A percentile compares a stretch with the other conserved stretches of the same genome.
phyloP scores from a whole-genome alignment of 2,888 invertebrate species.

The Acanthacorydalis orientalis region DNA sequence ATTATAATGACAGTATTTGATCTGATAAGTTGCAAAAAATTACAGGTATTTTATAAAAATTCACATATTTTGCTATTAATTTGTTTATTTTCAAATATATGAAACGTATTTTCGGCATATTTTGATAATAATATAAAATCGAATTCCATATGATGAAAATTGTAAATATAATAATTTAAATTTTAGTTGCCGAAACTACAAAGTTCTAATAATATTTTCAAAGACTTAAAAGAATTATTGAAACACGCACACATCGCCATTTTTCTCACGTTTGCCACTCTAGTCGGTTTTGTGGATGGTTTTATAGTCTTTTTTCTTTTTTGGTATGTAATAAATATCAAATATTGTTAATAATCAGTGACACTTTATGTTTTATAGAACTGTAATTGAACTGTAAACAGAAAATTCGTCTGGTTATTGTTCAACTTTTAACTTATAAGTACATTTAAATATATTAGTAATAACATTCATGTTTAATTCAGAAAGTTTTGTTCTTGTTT shows the following conservation, averaged over 20 bases:
- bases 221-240: conserved; percentile 44
- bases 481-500: too few relatives aligned
- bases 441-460: too few relatives aligned
- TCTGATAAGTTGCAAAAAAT: conserved; percentile 43
- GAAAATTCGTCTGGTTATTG: too few relatives aligned
- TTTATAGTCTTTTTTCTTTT: conserved; percentile 70
- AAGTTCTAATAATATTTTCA: conserved; percentile 47
- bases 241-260: conserved; percentile 44
- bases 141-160: too few relatives aligned
- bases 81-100: too few relatives aligned
- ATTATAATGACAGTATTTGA: conserved; percentile 45
- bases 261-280: conserved; percentile 54
- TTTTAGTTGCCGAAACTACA: conserved; percentile 49
- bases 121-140: too few relatives aligned
- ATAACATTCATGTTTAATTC: too few relatives aligned
- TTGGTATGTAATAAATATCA: conserved; percentile 34
- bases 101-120: too few relatives aligned
- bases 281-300: conserved; percentile 62
- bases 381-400: too few relatives aligned
- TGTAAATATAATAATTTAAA: conserved; percentile 7
- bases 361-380: background rate
- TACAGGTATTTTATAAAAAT: conserved; percentile 31
- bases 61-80: background rate
- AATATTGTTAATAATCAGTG: background rate
- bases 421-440: too few relatives aligned